Conservation (phyloP, 1,140 invertebrate genomes). For the Atta colombica region DNA sequence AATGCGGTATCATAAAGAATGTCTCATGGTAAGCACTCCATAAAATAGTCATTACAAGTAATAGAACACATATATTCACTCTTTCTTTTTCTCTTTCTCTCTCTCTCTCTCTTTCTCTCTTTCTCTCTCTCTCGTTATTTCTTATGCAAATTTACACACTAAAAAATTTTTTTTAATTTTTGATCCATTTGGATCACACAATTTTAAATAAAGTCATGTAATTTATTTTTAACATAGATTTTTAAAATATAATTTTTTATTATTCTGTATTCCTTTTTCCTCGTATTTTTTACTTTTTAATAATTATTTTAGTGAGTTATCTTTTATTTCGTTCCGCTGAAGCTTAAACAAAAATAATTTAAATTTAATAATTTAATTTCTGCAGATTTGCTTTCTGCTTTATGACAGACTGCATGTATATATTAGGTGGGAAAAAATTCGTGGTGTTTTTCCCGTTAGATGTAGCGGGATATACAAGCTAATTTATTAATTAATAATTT, state of each 20-base stretch:
- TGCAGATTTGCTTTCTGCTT: not conserved
- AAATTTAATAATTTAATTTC: constrained; percentile 17
- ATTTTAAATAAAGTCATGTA: not conserved
- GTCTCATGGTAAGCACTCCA: too few relatives aligned
- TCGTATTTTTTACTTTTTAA: not conserved
- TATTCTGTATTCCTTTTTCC: not conserved
- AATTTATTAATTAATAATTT: not conserved
- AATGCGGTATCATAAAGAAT: too few relatives aligned
- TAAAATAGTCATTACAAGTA: too few relatives aligned
- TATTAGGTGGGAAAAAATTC: too few relatives aligned
- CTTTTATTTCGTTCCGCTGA: not conserved
- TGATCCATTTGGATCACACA: not conserved
- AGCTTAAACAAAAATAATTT: not conserved
- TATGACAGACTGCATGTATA: not conserved
- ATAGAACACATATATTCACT: not conserved
- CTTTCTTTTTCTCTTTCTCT: not conserved
- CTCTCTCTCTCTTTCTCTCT: too few relatives aligned
- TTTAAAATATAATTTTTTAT: not conserved
- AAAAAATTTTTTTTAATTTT: not conserved
- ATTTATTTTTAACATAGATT: not conserved
- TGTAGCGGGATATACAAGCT: not conserved
- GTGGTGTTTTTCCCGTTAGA: too few relatives aligned
- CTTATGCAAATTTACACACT: not conserved
- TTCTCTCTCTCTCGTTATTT: not conserved
- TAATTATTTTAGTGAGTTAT: constrained; percentile 7